Percentiles rank a stretch among this genome's conserved stretches.
Evolutionary conservation across 2,888 invertebrate species (phyloP).

Genomic region (Scotopteryx bipunctaria): DNA sequence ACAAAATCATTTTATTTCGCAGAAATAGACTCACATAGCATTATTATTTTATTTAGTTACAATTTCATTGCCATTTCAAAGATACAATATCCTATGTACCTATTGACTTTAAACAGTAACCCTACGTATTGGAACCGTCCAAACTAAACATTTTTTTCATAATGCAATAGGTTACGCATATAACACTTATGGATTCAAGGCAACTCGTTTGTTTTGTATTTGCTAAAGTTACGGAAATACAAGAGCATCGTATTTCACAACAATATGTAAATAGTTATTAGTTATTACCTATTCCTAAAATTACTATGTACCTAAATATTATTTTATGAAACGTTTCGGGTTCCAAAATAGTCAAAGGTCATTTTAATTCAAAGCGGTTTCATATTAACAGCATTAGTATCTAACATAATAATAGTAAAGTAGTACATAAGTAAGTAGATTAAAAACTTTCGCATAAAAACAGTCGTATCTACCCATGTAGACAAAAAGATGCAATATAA

Average conservation of each 20-base stretch:
- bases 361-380: slow-evolving; percentile 40
- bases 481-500: slow-evolving; percentile 34
- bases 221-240: slow-evolving; percentile 59
- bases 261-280: slow-evolving; percentile 42
- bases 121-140: slow-evolving; percentile 40
- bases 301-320: slow-evolving; percentile 42
- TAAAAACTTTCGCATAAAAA: slow-evolving; percentile 27
- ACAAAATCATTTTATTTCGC: slow-evolving; percentile 49
- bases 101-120: slow-evolving; percentile 60
- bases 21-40: slow-evolving; percentile 42
- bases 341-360: slow-evolving; percentile 47
- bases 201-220: slow-evolving; percentile 71
- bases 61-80: slow-evolving; percentile 30
- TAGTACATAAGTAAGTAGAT: slow-evolving; percentile 8
- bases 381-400: slow-evolving; percentile 32
- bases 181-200: slow-evolving; percentile 71
- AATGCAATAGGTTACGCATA: slow-evolving; percentile 57
- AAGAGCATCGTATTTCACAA: slow-evolving; percentile 51
- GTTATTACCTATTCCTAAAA: slow-evolving; percentile 38
- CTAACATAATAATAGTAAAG: too few relatives aligned
- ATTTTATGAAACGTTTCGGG: slow-evolving; percentile 45
- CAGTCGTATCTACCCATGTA: slow-evolving; percentile 35
- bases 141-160: slow-evolving; percentile 42
- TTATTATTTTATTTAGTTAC: slow-evolving; percentile 26
- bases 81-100: slow-evolving; percentile 22